phyloP scores from a whole-genome alignment of 2,888 invertebrate genomes.

The Microdon myrmicae region DNA sequence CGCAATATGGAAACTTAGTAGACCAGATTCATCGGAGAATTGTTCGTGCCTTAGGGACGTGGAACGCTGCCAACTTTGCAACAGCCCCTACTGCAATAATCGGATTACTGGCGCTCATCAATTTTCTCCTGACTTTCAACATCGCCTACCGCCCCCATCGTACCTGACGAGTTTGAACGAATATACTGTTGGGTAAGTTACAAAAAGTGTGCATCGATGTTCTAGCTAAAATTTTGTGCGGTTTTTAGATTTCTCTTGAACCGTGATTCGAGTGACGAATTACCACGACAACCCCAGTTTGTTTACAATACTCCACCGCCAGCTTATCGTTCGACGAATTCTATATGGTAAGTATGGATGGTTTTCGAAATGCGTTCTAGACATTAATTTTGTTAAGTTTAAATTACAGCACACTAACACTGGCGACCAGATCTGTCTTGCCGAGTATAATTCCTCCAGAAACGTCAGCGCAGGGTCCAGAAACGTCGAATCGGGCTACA shows the following conservation, averaged over 20 bases:
- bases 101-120: conserved; percentile 85
- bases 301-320: conserved; percentile 82
- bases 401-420: conserved; percentile 43
- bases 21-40: conserved; percentile 77
- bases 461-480: conserved; percentile 54
- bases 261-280: conserved; percentile 66
- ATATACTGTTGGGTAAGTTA: conserved; percentile 77
- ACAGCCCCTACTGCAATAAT: conserved; percentile 77
- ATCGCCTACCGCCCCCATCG: conserved; percentile 93
- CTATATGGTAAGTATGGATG: conserved; percentile 71
- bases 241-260: conserved; percentile 80
- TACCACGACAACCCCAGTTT: conserved; percentile 68
- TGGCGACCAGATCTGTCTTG: conserved; percentile 36
- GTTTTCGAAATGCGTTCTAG: neutral
- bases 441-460: no score
- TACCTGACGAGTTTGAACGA: conserved; percentile 97
- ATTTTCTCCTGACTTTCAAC: conserved; percentile 96
- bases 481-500: conserved; percentile 54
- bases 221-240: conserved; percentile 6
- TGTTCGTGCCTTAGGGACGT: conserved; percentile 74
- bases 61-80: conserved; percentile 68
- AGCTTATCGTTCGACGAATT: conserved; percentile 88
- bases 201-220: conserved; percentile 3
- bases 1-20: conserved; percentile 91
- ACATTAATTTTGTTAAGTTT: neutral